A percentile compares a stretch with the other conserved stretches of the same genome.
Conservation (phyloP, 2,113 vertebrate species). For the Cyrtonyx montezumae region DNA sequence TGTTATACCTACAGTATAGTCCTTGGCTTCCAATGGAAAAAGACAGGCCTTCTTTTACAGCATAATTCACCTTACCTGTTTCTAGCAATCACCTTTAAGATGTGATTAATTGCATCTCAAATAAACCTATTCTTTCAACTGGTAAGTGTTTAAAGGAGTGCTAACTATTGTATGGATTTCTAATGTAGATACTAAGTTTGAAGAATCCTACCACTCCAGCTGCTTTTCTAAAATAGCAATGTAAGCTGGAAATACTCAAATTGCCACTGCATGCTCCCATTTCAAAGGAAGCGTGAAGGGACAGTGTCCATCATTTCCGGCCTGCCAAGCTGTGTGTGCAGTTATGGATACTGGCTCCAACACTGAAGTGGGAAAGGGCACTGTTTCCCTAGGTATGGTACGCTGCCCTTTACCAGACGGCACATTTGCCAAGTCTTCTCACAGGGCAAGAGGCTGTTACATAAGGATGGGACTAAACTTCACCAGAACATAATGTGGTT, state of each 20-base stretch:
- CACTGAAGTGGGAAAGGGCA: not conserved
- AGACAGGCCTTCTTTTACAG: not conserved
- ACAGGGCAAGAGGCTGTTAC: not conserved
- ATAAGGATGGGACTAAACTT: not conserved
- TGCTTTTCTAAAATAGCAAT: not conserved
- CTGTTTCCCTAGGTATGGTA: not conserved
- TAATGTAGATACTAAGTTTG: not conserved
- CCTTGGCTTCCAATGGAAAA: not conserved
- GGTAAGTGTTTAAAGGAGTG: not conserved
- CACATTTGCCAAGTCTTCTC: not conserved
- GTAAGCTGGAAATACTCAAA: not conserved
- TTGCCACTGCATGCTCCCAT: not conserved
- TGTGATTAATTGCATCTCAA: not conserved
- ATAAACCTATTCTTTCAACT: not conserved
- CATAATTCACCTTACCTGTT: not conserved
- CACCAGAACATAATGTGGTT: not conserved
- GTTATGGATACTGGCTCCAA: not conserved
- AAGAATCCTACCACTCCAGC: not conserved
- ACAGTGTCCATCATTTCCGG: not conserved
- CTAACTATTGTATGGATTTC: not conserved
- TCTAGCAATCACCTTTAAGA: not conserved
- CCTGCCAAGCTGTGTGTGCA: not conserved
- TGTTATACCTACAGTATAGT: rapidly evolving
- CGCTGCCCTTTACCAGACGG: not conserved
- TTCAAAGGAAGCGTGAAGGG: not conserved